phyloP scores from a whole-genome alignment of 2,888 invertebrate species.

The Caradrina clavipalpis region DNA sequence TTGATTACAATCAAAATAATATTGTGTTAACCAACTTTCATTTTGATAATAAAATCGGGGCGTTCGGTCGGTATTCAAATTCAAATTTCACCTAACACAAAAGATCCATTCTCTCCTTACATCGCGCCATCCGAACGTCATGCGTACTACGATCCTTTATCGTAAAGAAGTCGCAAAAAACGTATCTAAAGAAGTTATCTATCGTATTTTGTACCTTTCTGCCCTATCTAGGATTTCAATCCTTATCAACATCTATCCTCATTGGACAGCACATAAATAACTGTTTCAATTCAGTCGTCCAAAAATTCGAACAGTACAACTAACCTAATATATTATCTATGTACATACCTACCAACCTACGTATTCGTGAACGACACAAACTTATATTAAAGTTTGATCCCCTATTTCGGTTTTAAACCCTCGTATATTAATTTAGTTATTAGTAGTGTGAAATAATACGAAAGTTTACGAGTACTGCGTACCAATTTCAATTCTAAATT shows the following conservation, averaged over 20 bases:
- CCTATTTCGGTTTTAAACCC: conserved; percentile 43
- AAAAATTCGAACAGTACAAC: conserved; percentile 31
- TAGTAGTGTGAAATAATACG: conserved; percentile 55
- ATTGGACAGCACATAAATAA: conserved; percentile 54
- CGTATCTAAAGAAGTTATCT: conserved; percentile 60
- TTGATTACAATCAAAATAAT: conserved; percentile 52
- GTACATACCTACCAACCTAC: neutral
- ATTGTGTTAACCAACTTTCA: conserved; percentile 55
- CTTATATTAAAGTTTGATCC: conserved; percentile 53
- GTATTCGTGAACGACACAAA: conserved; percentile 43
- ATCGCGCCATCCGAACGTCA: conserved; percentile 44
- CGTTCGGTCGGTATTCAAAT: conserved; percentile 59
- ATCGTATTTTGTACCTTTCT: conserved; percentile 62
- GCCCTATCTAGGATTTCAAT: conserved; percentile 56
- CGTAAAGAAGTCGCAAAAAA: conserved; percentile 62
- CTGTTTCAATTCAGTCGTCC: conserved; percentile 46
- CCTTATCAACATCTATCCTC: conserved; percentile 57
- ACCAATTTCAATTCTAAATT: conserved; percentile 51
- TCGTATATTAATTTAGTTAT: conserved; percentile 62
- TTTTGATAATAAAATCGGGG: conserved; percentile 51
- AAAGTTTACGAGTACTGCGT: conserved; percentile 47
- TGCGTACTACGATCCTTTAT: conserved; percentile 50
- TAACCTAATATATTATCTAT: conserved; percentile 36
- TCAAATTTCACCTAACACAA: conserved; percentile 60
- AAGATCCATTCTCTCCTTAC: conserved; percentile 60